Evolutionary conservation across 2,888 invertebrate species (phyloP).

Genomic region (Campoplex nolae): DNA sequence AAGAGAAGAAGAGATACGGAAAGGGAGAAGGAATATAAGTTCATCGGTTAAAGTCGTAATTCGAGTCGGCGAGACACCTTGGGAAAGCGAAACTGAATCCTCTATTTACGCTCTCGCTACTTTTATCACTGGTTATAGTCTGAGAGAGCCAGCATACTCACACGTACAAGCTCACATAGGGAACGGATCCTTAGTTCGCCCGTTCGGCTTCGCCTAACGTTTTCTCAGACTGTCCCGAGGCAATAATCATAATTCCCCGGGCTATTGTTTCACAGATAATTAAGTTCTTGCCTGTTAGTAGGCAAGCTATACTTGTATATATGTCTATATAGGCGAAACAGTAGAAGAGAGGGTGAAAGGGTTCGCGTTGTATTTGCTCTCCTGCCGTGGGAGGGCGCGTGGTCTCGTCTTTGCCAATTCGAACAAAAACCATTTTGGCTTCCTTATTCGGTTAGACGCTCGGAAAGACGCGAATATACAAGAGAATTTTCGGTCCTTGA

Average conservation of each 20-base stretch:
- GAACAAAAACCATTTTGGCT: constrained; percentile 76
- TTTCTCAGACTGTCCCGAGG: constrained; percentile 72
- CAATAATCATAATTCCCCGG: constrained; percentile 80
- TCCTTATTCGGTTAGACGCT: constrained; percentile 74
- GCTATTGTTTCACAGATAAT: constrained; percentile 82
- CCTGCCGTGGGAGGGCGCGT: constrained; percentile 48
- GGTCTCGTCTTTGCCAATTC: constrained; percentile 77
- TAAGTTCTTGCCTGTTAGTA: constrained; percentile 78
- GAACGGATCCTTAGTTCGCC: constrained; percentile 56
- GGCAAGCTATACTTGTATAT: constrained; percentile 50
- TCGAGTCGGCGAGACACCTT: constrained; percentile 76
- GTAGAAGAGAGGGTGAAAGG: constrained; percentile 57
- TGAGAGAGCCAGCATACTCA: constrained; percentile 30
- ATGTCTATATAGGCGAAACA: constrained; percentile 41
- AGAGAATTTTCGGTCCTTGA: constrained; percentile 59
- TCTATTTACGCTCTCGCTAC: constrained; percentile 78
- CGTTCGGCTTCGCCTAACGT: constrained; percentile 62
- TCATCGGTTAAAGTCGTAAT: constrained; percentile 75
- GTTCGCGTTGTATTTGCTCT: constrained; percentile 62
- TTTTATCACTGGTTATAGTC: constrained; percentile 77
- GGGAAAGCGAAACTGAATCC: constrained; percentile 78
- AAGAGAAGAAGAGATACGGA: constrained; percentile 45
- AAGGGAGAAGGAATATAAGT: constrained; percentile 68
- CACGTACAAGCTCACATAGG: constrained; percentile 19
- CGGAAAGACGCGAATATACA: constrained; percentile 56